Evolutionary conservation across 2,797 vertebrate genomes (phyloP), one percentile per base, ranked within the genome.

Genomic region (Scarus forsteni): DNA sequence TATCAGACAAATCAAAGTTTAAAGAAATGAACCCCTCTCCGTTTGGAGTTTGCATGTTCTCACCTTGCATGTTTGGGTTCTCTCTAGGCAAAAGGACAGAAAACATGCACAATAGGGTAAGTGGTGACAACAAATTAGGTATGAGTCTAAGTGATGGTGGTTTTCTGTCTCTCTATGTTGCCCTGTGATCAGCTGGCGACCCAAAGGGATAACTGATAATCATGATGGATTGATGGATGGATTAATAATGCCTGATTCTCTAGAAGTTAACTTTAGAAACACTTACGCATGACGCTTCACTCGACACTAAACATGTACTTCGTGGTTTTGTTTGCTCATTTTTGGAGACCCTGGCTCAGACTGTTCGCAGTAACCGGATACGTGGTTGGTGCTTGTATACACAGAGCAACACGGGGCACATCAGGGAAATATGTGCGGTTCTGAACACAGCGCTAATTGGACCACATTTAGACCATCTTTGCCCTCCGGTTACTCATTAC

Each of bases 381-480:
- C 63, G 54, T 69, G 81, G 62, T 70, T 49, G 40, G 12, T 66
- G 60, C 65, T 69, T 78, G 66, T 81, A 81, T 77, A 80, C 72
- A 77, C 61, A 66, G 66, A 18, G 49, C 79, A 87, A 85, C 45
- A 66, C 65, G 66, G 71, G 74, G 71, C 75, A 79, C 77, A 89
- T 85, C 65, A 66, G 61, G 68, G 69, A 82, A 86, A 72, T 77
- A 85, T 80, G 81, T 73, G 69, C 57, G 66, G 79, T 77, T 85
- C 82, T 88, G 87, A 92, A 89, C 80, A 81, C 61, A 50, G 75
- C 14, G n/a, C 79, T 89, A 87, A 91, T 89, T 92, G 89, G 83
- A 85, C 83, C 83, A 76, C 73, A 89, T 85, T 83, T 82, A 85
- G 77, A 80, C 81, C 76, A 82, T 86, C 83, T 86, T 54, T 87